Percentiles rank a stretch among this genome's conserved stretches.
phyloP scores from a whole-genome alignment of 2,888 invertebrate species.

The Yponomeuta evonymella region DNA sequence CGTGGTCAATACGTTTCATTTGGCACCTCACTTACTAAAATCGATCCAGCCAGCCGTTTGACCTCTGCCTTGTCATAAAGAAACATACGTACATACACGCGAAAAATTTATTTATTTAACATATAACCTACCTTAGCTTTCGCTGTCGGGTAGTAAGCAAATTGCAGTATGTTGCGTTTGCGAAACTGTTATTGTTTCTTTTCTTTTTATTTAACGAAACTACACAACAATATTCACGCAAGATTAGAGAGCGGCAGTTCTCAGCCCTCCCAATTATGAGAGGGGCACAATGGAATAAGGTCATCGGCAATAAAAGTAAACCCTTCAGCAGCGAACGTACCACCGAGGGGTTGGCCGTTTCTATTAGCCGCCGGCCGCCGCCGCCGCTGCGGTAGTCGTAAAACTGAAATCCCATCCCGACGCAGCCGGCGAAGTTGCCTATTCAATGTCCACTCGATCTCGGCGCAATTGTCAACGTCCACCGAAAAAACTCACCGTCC shows the following conservation, averaged over 20 bases:
- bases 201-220: background rate
- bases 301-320: constrained; percentile 67
- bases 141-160: too few relatives aligned
- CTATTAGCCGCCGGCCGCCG: constrained; percentile 53
- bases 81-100: too few relatives aligned
- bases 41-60: background rate
- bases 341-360: constrained; percentile 69
- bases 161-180: background rate
- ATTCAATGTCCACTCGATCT: constrained; percentile 34
- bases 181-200: background rate
- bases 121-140: too few relatives aligned
- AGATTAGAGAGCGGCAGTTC: constrained; percentile 18
- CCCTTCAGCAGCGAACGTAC: constrained; percentile 63
- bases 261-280: constrained; percentile 62
- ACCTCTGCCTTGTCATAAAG: too few relatives aligned
- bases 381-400: constrained; percentile 42
- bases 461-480: constrained; percentile 49
- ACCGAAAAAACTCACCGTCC: constrained; percentile 47
- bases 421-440: constrained; percentile 37
- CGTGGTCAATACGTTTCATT: background rate
- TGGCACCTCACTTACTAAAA: background rate
- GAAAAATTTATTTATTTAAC: too few relatives aligned
- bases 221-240: constrained; percentile 14
- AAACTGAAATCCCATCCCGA: constrained; percentile 43
- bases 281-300: constrained; percentile 67